phyloP scores from a whole-genome alignment of 1,140 invertebrate genomes.

The Eupristina koningsbergeri region DNA sequence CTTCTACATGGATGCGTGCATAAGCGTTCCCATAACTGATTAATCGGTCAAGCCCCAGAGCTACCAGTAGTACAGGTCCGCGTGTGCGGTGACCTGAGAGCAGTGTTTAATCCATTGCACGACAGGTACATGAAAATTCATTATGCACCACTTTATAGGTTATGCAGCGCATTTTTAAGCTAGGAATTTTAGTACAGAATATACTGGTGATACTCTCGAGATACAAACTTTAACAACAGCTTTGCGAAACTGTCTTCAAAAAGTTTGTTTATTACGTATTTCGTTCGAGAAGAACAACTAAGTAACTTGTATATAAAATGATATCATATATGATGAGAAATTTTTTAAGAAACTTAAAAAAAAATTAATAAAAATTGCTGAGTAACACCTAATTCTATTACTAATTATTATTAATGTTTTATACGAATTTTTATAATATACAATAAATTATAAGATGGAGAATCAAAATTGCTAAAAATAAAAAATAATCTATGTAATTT shows the following conservation, averaged over 20 bases:
- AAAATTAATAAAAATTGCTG: neutral
- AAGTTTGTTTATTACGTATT: slow-evolving; percentile 13
- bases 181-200: neutral
- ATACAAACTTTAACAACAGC: neutral
- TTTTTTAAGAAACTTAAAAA: neutral
- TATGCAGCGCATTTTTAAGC: neutral
- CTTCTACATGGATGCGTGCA: neutral
- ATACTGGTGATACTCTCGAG: no score
- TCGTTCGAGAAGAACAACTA: neutral
- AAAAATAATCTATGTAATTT: no score
- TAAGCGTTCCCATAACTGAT: neutral
- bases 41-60: neutral
- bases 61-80: neutral
- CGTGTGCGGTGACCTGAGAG: neutral
- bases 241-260: neutral
- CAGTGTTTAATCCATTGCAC: neutral
- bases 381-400: no score
- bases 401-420: no score
- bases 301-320: neutral
- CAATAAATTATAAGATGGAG: no score
- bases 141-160: slow-evolving; percentile 9
- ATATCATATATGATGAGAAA: neutral
- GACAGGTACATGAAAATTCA: neutral
- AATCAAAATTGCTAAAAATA: no score
- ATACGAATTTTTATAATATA: no score